Percentiles rank a stretch among this genome's conserved stretches.
These are phyloP conservation scores for Semnornis frantzii DNA, from an alignment of 2,113 vertebrate species.

Conservation along the genomic window DNA sequence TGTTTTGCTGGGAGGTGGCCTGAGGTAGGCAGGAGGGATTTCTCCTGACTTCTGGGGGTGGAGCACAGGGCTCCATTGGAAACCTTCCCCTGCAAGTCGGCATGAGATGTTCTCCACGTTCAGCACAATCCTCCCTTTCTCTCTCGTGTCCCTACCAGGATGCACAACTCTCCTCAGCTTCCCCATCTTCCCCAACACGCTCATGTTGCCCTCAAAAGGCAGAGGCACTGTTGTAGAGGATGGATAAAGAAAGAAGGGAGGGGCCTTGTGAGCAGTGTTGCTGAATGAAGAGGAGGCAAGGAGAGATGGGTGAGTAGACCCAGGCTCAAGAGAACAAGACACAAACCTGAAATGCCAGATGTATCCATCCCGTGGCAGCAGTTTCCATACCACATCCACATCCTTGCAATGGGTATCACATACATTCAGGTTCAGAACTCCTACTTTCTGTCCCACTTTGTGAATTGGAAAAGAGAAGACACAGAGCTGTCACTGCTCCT, in stretches of 20 bases:
- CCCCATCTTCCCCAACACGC: background rate
- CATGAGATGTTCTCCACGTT: background rate
- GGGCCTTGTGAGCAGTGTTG: background rate
- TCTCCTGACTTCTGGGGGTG: background rate
- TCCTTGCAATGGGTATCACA: background rate
- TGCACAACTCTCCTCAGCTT: background rate
- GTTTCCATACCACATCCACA: rapidly evolving
- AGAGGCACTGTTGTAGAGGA: background rate
- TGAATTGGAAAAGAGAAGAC: background rate
- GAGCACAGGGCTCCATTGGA: background rate
- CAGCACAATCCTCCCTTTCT: background rate
- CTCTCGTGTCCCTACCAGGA: background rate
- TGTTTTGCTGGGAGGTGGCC: background rate
- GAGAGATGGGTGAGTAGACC: background rate
- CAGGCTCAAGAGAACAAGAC: background rate
- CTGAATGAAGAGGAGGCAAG: background rate
- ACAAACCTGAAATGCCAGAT: background rate
- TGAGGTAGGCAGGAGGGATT: background rate
- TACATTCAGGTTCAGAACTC: background rate
- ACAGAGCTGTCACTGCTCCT: background rate
- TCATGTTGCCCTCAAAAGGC: background rate
- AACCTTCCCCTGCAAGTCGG: background rate
- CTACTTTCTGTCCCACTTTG: background rate
- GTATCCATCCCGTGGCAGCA: background rate
- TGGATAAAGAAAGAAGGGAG: background rate